Base-by-base conservation (phyloP, 2,797 vertebrate genomes). In the Trachurus trachurus region DNA sequence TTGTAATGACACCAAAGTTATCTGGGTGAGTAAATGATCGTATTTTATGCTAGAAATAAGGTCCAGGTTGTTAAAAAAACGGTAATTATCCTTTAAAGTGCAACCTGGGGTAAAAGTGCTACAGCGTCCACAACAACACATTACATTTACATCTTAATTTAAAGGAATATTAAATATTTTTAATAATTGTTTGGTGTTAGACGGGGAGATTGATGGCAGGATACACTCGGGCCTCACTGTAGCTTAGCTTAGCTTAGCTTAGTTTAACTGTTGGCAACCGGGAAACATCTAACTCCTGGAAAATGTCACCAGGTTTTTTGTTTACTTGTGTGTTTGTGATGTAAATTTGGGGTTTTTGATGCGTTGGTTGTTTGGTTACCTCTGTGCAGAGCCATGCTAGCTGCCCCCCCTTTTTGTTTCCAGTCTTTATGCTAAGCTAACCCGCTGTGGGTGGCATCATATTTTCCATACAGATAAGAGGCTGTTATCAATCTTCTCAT, bases 361-460 rank as follows among this genome's bases (percentile, higher is more conserved):
- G 19, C 19, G 21, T 40, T 65, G 4, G 11, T 26, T 56, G 9
- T 44, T 62, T 29, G 16, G 6, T 29, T 52, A 19, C 13, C n/a
- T 44, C 62, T 45, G 9, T n/a, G 34, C 19, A 49, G 16, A 61
- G 42, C 1, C 0, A 34, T 49, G 31, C 22, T 26, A 40, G 21
- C 40, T n/a, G 21, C 29, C 21, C 5, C 40, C 12, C n/a, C n/a
- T n/a, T n/a, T n/a, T n/a, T n/a, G n/a, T n/a, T n/a, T n/a, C n/a
- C n/a, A n/a, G n/a, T n/a, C n/a, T 77, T 61, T 76, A 40, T 64
- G 67, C 71, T 58, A 71, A 78, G 37, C 66, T 62, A 62, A 67
- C n/a, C 22, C 56, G 13, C 21, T 34, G 26, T 10, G 12, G 21
- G 39, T 12, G 6, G 0, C 12, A 13, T 64, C 26, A 34, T 34